Base-by-base conservation (phyloP, 2,888 invertebrate species). In the Osmoderma eremita region DNA sequence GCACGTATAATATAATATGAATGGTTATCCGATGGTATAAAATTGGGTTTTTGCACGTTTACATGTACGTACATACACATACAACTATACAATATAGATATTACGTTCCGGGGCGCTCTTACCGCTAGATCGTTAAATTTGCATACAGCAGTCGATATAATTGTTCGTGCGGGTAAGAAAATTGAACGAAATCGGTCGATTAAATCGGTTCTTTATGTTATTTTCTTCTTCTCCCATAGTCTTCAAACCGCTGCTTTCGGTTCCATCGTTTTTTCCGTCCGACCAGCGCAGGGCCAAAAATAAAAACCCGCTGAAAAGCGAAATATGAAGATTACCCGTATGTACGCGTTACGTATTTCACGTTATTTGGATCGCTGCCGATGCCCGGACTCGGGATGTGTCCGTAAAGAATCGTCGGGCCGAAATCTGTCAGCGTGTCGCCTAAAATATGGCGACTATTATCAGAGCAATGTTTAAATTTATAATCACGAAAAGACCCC, bases 121-220 rank as follows among this genome's bases (percentile, higher is more conserved):
- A 30, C 15, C 10, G 24, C 50, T 51, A 51, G 50, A 51, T 30
- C 50, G 24, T 51, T 51, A 51, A 48, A 51, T 51, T 51, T 51
- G 24, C 50, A 51, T 51, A 51, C 24, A 15, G 30, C n/a, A 15
- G 22, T 24, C 30, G 6, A 13, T 15, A 51, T 51, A 51, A 51
- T 51, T 50, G 22, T 51, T 51, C n/a, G 50, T 13, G 30, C n/a
- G n/a, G 13, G n/a, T 18, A 39, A 20, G 38, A 18, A 39, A n/a
- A 18, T 1, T 10, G n/a, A 10, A 39, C 36, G 12, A 18, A 41
- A 58, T 42, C 41, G 41, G n/a, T 2, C 15, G 8, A 58, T 58
- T 58, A 58, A 58, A n/a, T 58, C 58, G 42, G 42, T 20, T 24
- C 38, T 24, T 58, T 45, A 41, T 58, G 42, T 30, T 58, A 58